Percentiles rank a stretch among this genome's conserved stretches.
phyloP scores from a whole-genome alignment of 2,797 vertebrate genomes.

The Ptychobarbus kaznakovi region DNA sequence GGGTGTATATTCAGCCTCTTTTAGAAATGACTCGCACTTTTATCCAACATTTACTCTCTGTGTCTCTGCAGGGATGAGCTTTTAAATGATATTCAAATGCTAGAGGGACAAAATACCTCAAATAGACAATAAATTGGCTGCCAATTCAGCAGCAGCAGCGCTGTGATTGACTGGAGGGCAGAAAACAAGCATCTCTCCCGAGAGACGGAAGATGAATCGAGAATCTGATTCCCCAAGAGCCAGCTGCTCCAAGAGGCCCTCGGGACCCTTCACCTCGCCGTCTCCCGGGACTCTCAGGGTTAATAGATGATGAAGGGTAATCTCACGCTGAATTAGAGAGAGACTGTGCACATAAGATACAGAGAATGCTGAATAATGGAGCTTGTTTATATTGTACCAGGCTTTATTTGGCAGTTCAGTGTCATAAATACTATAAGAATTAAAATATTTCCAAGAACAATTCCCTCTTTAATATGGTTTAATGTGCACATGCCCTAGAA shows the following conservation, averaged over 20 bases:
- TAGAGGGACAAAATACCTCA: neutral
- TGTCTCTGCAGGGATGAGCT: neutral
- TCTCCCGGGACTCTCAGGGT: constrained; percentile 72
- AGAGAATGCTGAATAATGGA: neutral
- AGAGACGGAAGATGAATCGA: constrained; percentile 30
- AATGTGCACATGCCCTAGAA: neutral
- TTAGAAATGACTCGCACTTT: constrained; percentile 6
- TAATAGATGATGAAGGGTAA: constrained; percentile 78
- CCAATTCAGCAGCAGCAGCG: neutral
- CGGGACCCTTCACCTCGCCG: constrained; percentile 68
- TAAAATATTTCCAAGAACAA: neutral
- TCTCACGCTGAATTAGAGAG: constrained; percentile 69
- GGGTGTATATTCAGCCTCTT: constrained; percentile 5
- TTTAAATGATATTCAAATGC: constrained; percentile 10
- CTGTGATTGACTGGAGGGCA: constrained; percentile 28
- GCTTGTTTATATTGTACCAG: neutral
- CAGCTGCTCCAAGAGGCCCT: constrained; percentile 61
- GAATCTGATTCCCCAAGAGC: constrained; percentile 20
- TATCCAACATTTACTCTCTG: neutral
- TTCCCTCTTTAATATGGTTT: neutral
- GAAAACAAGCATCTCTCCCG: constrained; percentile 10
- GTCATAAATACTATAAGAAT: neutral
- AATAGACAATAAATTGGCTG: neutral
- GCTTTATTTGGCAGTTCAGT: neutral
- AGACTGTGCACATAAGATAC: neutral